phyloP scores from a whole-genome alignment of 2,113 vertebrate genomes.

The Chelonoidis abingdonii region DNA sequence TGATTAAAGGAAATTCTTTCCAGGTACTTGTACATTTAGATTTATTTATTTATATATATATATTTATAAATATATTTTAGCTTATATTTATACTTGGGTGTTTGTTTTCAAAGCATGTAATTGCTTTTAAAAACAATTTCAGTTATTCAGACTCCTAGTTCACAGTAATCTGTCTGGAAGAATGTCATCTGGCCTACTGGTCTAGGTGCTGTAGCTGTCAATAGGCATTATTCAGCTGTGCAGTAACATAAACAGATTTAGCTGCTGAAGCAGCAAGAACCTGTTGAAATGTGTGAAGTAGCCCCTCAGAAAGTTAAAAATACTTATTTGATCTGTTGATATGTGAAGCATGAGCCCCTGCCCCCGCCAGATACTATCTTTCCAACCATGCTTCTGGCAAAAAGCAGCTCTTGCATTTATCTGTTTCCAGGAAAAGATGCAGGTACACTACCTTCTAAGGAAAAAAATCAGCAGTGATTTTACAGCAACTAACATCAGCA shows the following conservation, averaged over 20 bases:
- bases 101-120: neutral
- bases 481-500: neutral
- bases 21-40: neutral
- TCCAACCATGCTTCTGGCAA: neutral
- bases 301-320: neutral
- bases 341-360: neutral
- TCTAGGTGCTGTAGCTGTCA: neutral
- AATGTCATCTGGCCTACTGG: neutral
- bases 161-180: neutral
- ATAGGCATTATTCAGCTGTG: neutral
- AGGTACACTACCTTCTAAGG: neutral
- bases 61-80: neutral
- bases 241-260: neutral
- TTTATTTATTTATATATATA: neutral
- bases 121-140: neutral
- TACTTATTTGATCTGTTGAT: neutral
- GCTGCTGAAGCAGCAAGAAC: neutral
- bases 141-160: neutral
- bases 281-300: neutral
- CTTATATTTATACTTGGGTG: neutral
- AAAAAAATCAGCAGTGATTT: neutral
- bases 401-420: neutral
- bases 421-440: neutral
- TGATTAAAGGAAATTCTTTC: neutral
- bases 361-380: neutral